Base-by-base conservation (phyloP, 2,888 invertebrate species). In the Steromphala cineraria region DNA sequence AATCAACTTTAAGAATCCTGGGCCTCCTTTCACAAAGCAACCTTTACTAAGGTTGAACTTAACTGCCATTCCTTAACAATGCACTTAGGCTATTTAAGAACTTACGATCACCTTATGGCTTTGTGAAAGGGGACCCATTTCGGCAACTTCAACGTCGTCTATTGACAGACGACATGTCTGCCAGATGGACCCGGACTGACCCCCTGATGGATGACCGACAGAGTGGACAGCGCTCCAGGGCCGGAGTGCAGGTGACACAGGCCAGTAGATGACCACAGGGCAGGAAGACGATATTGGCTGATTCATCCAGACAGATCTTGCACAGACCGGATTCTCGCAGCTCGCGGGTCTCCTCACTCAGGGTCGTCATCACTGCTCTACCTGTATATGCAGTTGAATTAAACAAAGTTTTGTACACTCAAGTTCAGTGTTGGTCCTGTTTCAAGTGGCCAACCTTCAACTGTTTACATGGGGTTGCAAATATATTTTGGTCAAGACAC, bases 221-320 rank as follows among this genome's bases (percentile, higher is more conserved):
- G 62, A 62, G 15, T 62, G 62, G 62, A 21, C 75, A 75, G 24
- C 53, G 24, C 19, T 75, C 46, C 19, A 75, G 15, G 24, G 46
- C 40, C 1, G 46, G 52, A 2, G 75, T 24, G 53, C 75, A 75
- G 13, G 10, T 13, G 24, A 52, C 24, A 24, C 75, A 75, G 24
- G 46, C 40, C 52, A 52, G 46, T 53, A 75, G 24, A 46, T 75
- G 75, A 21, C 75, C 75, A 75, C 75, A 75, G 13, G 75, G 75
- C 17, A 75, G 52, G 52, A 75, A 75, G 19, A 75, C 75, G 21
- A 75, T 52, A 15, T 40, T 24, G 52, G 52, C 75, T 0, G 15
- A 4, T 3, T 75, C 52, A 15, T 52, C 24, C 0, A 40, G 24
- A 75, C 75, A 75, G 2, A 75, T 24, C 52, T 75, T 75, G n/a